These are phyloP conservation scores for Ahaetulla prasina DNA, from an alignment of 2,113 vertebrate species.

Conservation along the genomic window DNA sequence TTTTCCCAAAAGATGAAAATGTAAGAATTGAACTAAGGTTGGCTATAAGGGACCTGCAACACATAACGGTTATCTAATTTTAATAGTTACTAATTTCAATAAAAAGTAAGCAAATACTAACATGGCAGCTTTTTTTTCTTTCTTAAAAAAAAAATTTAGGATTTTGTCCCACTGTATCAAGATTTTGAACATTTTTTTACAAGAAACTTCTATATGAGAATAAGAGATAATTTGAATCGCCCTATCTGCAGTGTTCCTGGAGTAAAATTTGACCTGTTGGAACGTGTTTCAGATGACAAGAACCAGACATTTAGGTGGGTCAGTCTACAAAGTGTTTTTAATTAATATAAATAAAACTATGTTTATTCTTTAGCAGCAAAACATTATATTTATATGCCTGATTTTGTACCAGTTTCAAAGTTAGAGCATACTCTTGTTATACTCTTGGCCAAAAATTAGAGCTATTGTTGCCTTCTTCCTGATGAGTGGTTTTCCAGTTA, in stretches of 20 bases:
- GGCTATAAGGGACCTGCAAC: not conserved
- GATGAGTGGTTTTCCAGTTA: not conserved
- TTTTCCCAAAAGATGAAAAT: not conserved
- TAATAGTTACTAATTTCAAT: not conserved
- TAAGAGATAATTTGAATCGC: constrained; percentile 92
- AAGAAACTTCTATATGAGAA: constrained; percentile 89
- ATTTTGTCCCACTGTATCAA: constrained; percentile 93
- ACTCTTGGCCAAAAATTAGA: not conserved
- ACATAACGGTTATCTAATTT: not conserved
- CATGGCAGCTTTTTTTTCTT: not conserved
- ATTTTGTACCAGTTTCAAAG: not conserved
- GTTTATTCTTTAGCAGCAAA: not conserved
- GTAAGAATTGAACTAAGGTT: not conserved
- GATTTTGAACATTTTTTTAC: constrained; percentile 96
- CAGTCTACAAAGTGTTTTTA: not conserved
- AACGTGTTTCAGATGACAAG: constrained; percentile 88
- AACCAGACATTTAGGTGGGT: constrained; percentile 95
- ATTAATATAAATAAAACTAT: not conserved
- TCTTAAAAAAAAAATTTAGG: constrained; percentile 64
- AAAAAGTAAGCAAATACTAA: constrained; percentile 24
- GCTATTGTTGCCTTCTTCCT: not conserved
- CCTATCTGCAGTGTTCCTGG: constrained; percentile 88
- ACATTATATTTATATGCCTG: not conserved
- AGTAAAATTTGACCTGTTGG: constrained; percentile 84
- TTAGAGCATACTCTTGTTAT: not conserved